A percentile compares a stretch with the other conserved stretches of the same genome.
These are phyloP conservation scores for Dicentrarchus labrax DNA, from an alignment of 2,113 vertebrate species.

Conservation along the genomic window DNA sequence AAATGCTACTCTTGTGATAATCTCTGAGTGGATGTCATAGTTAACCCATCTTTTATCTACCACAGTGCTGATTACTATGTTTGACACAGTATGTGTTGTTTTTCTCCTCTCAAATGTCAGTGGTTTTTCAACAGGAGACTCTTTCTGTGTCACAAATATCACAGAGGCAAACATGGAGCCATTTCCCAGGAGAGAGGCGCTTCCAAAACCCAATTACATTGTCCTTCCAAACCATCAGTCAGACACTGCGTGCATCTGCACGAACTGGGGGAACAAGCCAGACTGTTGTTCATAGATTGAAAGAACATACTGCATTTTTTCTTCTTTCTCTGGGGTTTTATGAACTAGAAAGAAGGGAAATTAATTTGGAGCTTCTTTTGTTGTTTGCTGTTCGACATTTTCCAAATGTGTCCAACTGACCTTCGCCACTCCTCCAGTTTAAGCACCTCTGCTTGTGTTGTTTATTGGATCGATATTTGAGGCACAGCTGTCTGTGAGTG, in stretches of 20 bases:
- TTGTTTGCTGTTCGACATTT: conserved; percentile 55
- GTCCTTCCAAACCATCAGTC: conserved; percentile 73
- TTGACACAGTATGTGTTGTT: conserved; percentile 29
- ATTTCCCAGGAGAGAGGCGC: conserved; percentile 50
- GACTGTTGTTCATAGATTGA: conserved; percentile 59
- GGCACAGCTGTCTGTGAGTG: conserved; percentile 13
- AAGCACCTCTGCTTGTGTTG: conserved; percentile 20
- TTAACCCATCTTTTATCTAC: conserved; percentile 9
- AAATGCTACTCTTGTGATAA: neutral
- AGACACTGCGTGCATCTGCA: conserved; percentile 61
- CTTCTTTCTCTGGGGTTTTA: conserved; percentile 9
- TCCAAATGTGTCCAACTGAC: conserved; percentile 52
- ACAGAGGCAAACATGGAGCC: conserved; percentile 53
- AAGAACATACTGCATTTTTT: conserved; percentile 48
- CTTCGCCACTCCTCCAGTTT: conserved; percentile 36
- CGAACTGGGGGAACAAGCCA: conserved; percentile 44
- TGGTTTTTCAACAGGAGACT: conserved; percentile 61
- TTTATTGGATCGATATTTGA: conserved; percentile 53
- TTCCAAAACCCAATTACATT: conserved; percentile 73
- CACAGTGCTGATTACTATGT: conserved; percentile 25
- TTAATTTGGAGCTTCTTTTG: conserved; percentile 42
- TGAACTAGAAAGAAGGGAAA: conserved; percentile 43
- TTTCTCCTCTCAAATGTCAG: conserved; percentile 63
- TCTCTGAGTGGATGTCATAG: neutral
- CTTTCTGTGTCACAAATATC: conserved; percentile 68